Evolutionary conservation across 2,113 vertebrate species (phyloP), one percentile per base, ranked within the genome.

Genomic region (Baryphthengus martii): DNA sequence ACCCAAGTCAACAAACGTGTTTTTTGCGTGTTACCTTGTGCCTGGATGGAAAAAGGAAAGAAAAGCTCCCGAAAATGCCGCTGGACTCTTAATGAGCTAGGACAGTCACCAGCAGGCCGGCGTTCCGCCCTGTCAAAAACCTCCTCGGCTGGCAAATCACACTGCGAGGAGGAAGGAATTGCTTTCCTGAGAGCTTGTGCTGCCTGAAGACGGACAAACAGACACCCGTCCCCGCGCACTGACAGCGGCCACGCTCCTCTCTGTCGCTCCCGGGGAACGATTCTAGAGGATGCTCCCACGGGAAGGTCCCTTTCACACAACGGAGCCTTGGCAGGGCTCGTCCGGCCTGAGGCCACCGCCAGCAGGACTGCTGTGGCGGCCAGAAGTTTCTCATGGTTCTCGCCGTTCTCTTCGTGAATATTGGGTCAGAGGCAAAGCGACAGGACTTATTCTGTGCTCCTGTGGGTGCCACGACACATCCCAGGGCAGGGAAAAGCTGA

Each of bases 1-100:
- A 29, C 19, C 19, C 29, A 44, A 26, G 21, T 33, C 40, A 20
- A 10, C 0, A 15, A 20, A 10, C 0, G 15, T 18, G 39, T 31
- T 50, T 67, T 58, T 8, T 44, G 31, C 17, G 8, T 11, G 23
- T 23, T 15, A 42, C 53, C 16, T n/a, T 19, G 44, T 47, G 86
- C 56, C 18, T n/a, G n/a, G 78, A 31, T 13, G 25, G 39, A 29
- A 14, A 71, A 28, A 52, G 18, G 40, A 39, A 9, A 26, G 67
- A 59, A 35, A 40, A 45, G 16, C 31, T 58, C 39, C 62, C 3
- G 0, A 56, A 79, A 78, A 49, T 3, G n/a, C 5, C 2, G 1
- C 66, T 24, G 55, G 45, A 68, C 40, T 13, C 24, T 28, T 23
- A 13, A 52, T 12, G 44, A 63, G 45, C 5, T 20, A 44, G 47